A percentile compares a stretch with the other conserved stretches of the same genome.
phyloP scores from a whole-genome alignment of 2,113 vertebrate genomes.

The Tachuris rubrigastra region DNA sequence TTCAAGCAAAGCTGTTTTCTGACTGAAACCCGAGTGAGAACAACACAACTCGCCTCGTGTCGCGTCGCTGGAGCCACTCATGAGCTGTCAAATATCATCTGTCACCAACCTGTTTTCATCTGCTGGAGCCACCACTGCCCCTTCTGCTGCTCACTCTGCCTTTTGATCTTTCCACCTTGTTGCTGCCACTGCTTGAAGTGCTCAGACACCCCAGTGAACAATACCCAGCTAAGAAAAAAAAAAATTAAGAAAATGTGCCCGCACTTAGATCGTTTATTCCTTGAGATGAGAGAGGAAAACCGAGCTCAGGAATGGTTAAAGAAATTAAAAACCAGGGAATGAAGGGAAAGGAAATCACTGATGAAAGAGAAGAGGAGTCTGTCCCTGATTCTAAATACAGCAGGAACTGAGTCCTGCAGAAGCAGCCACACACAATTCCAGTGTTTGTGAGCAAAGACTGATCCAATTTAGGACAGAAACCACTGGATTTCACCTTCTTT shows the following conservation, averaged over 20 bases:
- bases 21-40: not conserved
- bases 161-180: not conserved
- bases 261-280: accelerated
- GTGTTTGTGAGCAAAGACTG: not conserved
- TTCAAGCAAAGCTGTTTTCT: not conserved
- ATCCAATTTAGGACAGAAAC: not conserved
- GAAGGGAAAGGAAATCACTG: not conserved
- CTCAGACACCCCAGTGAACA: not conserved
- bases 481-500: not conserved
- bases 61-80: not conserved
- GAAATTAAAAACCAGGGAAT: not conserved
- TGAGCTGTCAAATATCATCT: not conserved
- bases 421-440: not conserved
- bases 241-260: accelerated
- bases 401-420: not conserved
- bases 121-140: not conserved
- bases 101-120: not conserved
- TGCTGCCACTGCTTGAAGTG: not conserved
- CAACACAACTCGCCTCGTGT: not conserved
- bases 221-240: not conserved
- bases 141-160: not conserved
- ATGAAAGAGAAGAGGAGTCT: not conserved
- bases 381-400: not conserved
- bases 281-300: not conserved
- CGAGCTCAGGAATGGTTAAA: not conserved